A percentile compares a stretch with the other conserved stretches of the same genome.
Conservation (phyloP, 2,113 vertebrate species). For the Pelecanoides urinatrix region DNA sequence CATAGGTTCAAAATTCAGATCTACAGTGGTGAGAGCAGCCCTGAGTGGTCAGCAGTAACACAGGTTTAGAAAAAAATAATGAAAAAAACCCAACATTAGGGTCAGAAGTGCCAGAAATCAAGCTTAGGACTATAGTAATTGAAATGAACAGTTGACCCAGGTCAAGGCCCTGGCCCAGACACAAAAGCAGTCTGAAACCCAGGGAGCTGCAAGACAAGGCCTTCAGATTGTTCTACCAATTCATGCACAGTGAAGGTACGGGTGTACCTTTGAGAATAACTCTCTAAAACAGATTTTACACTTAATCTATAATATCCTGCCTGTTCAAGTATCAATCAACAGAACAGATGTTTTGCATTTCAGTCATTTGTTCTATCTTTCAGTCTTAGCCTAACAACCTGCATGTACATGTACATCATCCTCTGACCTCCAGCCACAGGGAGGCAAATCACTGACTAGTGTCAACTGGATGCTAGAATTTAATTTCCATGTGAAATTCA, state of each 20-base stretch:
- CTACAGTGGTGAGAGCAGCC: background rate
- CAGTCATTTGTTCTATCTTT: background rate
- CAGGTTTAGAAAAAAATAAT: background rate
- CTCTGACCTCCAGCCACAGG: background rate
- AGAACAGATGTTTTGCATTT: background rate
- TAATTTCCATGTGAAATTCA: background rate
- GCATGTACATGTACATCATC: rapidly evolving
- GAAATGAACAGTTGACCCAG: background rate
- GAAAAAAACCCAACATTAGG: background rate
- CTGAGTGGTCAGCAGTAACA: background rate
- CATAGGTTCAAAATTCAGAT: background rate
- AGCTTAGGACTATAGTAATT: background rate
- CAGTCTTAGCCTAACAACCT: background rate
- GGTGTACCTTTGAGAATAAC: background rate
- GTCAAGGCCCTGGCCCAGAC: background rate
- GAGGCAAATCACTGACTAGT: background rate
- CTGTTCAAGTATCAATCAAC: background rate
- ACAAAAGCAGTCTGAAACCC: background rate
- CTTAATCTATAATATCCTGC: background rate
- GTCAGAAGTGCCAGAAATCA: background rate
- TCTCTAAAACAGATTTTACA: background rate
- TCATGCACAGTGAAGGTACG: background rate
- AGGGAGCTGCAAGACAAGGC: background rate
- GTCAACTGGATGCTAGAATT: background rate
- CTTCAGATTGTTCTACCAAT: background rate